Percentiles rank a stretch among this genome's conserved stretches.
phyloP scores from a whole-genome alignment of 2,113 vertebrate species.

The Rana temporaria region DNA sequence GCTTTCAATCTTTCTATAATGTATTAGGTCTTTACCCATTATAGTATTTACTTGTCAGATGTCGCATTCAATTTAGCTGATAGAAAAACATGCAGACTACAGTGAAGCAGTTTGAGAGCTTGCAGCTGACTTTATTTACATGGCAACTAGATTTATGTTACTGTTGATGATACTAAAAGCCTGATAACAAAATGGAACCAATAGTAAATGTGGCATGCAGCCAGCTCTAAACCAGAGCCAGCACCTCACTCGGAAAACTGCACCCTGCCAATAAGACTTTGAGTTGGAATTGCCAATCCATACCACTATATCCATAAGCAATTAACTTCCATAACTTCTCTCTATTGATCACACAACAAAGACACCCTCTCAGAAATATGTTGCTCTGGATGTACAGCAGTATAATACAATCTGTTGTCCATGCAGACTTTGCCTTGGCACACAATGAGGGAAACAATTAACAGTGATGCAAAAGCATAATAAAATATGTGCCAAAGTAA shows the following conservation, averaged over 20 bases:
- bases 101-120: conserved; percentile 32
- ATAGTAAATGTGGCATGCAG: conserved; percentile 26
- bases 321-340: conserved; percentile 43
- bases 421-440: not conserved
- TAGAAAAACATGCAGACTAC: conserved; percentile 33
- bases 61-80: conserved; percentile 42
- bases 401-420: not conserved
- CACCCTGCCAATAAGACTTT: conserved; percentile 27
- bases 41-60: conserved; percentile 1
- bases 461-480: not conserved
- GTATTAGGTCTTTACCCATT: not conserved
- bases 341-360: conserved; percentile 22
- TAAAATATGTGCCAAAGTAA: not conserved
- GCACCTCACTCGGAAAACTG: conserved; percentile 10
- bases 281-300: conserved; percentile 18
- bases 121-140: conserved; percentile 47
- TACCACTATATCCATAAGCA: conserved; percentile 49
- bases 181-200: conserved; percentile 17
- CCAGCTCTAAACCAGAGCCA: conserved; percentile 29
- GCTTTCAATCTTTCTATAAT: not conserved
- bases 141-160: conserved; percentile 51
- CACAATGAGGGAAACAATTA: not conserved
- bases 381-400: not conserved
- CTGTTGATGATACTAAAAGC: conserved; percentile 51
- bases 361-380: not conserved